A percentile compares a stretch with the other conserved stretches of the same genome.
These are phyloP conservation scores for Hydrolagus colliei DNA, from an alignment of 2,797 vertebrate genomes.

Conservation along the genomic window DNA sequence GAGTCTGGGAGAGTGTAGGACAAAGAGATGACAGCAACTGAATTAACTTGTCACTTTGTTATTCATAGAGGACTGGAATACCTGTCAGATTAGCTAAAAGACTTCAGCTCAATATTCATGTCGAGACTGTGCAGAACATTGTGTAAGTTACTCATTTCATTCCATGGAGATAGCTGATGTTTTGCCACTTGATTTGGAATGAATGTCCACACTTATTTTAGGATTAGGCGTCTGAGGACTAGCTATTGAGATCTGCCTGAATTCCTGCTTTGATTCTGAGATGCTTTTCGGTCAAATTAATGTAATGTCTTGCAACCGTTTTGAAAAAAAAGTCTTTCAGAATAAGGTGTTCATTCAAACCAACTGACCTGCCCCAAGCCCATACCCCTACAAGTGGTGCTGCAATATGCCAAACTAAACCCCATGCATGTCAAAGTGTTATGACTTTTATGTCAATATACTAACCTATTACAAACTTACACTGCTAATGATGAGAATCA, in stretches of 20 bases:
- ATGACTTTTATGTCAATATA: not conserved
- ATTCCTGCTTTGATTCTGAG: not conserved
- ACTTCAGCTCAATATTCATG: slow-evolving; percentile 59
- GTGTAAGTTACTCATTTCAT: not conserved
- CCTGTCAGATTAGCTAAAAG: slow-evolving; percentile 64
- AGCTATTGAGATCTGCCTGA: not conserved
- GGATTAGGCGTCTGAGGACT: not conserved
- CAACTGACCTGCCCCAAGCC: not conserved
- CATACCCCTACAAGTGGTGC: not conserved
- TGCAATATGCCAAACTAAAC: not conserved
- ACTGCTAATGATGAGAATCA: no score
- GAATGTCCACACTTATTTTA: not conserved
- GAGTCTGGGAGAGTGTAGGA: not conserved
- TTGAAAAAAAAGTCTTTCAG: not conserved
- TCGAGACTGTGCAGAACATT: not conserved
- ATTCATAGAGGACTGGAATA: slow-evolving; percentile 59
- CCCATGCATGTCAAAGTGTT: not conserved
- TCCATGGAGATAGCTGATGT: not conserved
- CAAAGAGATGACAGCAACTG: not conserved
- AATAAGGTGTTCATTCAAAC: not conserved
- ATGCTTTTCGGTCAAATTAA: not conserved
- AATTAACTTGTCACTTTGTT: not conserved
- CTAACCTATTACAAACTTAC: no score
- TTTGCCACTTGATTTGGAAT: not conserved
- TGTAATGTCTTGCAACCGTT: no score